Evolutionary conservation across 2,113 vertebrate genomes (phyloP).

Genomic region (Ammodytes marinus): DNA sequence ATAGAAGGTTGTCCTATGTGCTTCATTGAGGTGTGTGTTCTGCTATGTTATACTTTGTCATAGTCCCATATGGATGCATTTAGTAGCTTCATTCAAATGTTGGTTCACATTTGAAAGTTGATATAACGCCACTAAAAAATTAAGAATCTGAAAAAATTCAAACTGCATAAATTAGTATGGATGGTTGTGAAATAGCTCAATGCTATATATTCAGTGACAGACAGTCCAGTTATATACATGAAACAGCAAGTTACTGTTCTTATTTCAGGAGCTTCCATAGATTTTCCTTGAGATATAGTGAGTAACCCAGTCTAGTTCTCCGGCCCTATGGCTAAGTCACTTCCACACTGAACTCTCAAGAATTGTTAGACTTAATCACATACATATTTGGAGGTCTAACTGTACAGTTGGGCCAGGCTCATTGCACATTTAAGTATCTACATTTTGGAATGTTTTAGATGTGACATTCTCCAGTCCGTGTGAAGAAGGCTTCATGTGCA

Average conservation of each 20-base stretch:
- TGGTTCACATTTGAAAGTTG: too few species aligned
- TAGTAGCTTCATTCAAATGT: neutral
- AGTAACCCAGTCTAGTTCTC: neutral
- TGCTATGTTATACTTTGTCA: neutral
- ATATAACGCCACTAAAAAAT: neutral
- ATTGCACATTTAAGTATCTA: slow-evolving; percentile 12
- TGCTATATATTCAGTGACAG: neutral
- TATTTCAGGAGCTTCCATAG: neutral
- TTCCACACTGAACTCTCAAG: slow-evolving; percentile 36
- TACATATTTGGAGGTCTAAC: slow-evolving; percentile 21
- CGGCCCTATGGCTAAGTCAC: neutral
- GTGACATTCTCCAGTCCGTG: neutral
- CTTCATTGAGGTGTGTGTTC: neutral
- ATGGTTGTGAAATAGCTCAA: neutral
- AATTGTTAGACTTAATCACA: slow-evolving; percentile 51
- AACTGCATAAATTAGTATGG: too few species aligned
- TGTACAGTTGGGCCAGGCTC: neutral
- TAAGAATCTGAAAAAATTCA: neutral
- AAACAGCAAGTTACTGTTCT: neutral
- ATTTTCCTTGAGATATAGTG: neutral
- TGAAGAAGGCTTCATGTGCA: slow-evolving; percentile 1
- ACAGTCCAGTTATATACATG: neutral
- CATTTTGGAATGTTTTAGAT: slow-evolving; percentile 68
- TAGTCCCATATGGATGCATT: neutral
- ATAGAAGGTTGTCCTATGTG: neutral